A percentile compares a stretch with the other conserved stretches of the same genome.
Conservation (phyloP, 2,888 invertebrate genomes). For the Pseudanteris insignis region DNA sequence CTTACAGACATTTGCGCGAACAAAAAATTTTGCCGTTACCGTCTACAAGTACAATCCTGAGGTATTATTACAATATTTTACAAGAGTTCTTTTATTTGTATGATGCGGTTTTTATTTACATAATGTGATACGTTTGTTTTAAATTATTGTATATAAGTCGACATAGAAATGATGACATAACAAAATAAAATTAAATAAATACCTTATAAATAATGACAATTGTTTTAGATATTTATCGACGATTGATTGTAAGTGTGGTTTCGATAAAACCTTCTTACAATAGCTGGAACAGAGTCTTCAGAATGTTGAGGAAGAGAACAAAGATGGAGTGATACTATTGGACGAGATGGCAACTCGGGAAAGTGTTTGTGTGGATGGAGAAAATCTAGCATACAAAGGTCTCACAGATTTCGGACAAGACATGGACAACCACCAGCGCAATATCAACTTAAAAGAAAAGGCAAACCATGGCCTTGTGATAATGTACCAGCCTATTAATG, state of each 20-base stretch:
- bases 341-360: constrained; percentile 39
- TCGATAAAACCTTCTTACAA: constrained; percentile 31
- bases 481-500: constrained; percentile 43
- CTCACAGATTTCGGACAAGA: constrained; percentile 36
- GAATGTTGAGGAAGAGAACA: constrained; percentile 7
- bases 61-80: too few relatives aligned
- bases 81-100: too few relatives aligned
- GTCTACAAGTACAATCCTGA: constrained; percentile 6
- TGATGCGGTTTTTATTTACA: too few relatives aligned
- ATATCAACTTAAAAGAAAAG: constrained; percentile 13
- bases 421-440: background rate
- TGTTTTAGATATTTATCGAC: constrained; percentile 11
- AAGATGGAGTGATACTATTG: constrained; percentile 28
- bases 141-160: too few relatives aligned
- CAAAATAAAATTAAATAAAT: too few relatives aligned
- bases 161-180: too few relatives aligned
- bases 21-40: constrained; percentile 9
- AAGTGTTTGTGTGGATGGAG: constrained; percentile 13
- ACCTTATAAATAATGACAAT: too few relatives aligned
- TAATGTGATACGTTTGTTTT: too few relatives aligned
- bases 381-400: constrained; percentile 26
- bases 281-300: constrained; percentile 18
- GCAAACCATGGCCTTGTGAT: constrained; percentile 45
- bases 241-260: constrained; percentile 29
- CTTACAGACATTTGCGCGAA: constrained; percentile 10